phyloP scores from a whole-genome alignment of 1,140 invertebrate species.

The Heliconius congener region DNA sequence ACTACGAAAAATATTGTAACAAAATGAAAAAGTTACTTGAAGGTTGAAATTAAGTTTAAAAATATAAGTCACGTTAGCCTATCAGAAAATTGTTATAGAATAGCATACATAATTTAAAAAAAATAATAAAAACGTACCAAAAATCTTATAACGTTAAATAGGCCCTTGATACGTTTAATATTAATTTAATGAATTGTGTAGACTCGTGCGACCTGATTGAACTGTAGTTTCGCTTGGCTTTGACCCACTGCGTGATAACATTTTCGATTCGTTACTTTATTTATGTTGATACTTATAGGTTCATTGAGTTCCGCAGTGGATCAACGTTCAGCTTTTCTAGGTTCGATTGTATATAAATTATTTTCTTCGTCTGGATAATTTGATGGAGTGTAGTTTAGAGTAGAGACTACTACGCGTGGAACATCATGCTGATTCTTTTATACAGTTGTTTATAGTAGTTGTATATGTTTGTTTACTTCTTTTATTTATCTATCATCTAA shows the following conservation, averaged over 20 bases:
- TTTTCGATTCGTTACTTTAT: neutral
- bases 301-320: neutral
- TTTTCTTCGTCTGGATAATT: too few relatives aligned
- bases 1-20: neutral
- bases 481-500: too few relatives aligned
- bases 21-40: neutral
- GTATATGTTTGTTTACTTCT: too few relatives aligned
- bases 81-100: neutral
- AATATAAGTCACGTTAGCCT: neutral
- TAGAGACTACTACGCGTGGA: too few relatives aligned
- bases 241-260: slow-evolving; percentile 25
- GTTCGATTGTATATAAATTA: too few relatives aligned
- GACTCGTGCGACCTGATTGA: slow-evolving; percentile 30
- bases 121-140: neutral
- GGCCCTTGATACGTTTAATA: neutral
- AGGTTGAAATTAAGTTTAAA: neutral
- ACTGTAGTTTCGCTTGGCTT: slow-evolving; percentile 20
- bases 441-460: too few relatives aligned
- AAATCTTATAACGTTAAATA: neutral
- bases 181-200: slow-evolving; percentile 4
- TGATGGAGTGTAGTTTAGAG: too few relatives aligned
- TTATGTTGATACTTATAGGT: neutral
- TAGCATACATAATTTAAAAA: too few relatives aligned
- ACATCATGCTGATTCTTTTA: too few relatives aligned
- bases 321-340: too few relatives aligned